phyloP scores from a whole-genome alignment of 2,797 vertebrate species.

The Momotus momota region DNA sequence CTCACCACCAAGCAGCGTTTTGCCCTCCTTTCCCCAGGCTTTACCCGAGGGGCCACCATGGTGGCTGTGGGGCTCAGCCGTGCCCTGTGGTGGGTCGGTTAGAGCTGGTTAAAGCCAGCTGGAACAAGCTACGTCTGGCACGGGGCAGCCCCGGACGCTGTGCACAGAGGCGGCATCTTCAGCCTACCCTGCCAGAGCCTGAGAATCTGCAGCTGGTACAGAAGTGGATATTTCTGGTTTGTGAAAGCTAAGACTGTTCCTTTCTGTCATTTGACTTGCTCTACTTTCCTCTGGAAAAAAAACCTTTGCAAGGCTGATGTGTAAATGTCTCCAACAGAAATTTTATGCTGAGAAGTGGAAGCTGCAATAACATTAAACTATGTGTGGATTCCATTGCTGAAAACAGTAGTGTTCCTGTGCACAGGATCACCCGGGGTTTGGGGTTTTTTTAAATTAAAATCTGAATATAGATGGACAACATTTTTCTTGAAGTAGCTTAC shows the following conservation, averaged over 20 bases:
- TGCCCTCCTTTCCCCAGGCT: background rate
- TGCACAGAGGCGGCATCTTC: fast-evolving
- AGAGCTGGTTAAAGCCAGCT: background rate
- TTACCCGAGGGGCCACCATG: background rate
- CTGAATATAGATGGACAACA: background rate
- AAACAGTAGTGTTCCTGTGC: background rate
- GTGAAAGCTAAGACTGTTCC: background rate
- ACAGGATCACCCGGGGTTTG: background rate
- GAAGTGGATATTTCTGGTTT: background rate
- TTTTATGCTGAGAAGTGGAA: background rate
- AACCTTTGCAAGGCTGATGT: background rate
- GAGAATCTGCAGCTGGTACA: fast-evolving
- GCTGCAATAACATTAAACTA: background rate
- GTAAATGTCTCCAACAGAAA: background rate
- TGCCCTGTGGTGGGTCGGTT: background rate
- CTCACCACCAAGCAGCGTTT: background rate
- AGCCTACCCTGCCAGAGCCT: fast-evolving
- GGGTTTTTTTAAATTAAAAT: background rate
- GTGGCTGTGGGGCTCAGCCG: fast-evolving
- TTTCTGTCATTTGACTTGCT: background rate
- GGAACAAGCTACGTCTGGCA: background rate
- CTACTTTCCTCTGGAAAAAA: background rate
- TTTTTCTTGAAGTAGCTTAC: background rate
- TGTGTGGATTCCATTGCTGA: background rate
- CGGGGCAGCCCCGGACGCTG: background rate